A percentile compares a stretch with the other conserved stretches of the same genome.
Evolutionary conservation across 2,888 invertebrate genomes (phyloP).

Genomic region (Cephus spinipes): DNA sequence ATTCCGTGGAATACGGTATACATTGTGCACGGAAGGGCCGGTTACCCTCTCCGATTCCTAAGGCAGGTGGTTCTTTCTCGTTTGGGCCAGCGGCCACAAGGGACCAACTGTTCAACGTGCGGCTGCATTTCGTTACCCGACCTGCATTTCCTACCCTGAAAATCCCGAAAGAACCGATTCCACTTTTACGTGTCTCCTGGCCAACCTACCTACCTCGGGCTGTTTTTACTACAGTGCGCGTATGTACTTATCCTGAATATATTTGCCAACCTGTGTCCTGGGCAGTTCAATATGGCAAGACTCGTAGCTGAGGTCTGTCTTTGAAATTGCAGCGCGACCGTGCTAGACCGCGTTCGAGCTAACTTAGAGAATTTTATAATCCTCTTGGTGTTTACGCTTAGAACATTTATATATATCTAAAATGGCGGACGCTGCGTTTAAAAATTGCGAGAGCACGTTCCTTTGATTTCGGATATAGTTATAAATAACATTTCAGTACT

Average conservation of each 20-base stretch:
- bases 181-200: not conserved
- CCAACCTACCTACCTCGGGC: not conserved
- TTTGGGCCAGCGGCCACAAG: slow-evolving; percentile 40
- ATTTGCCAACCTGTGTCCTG: not conserved
- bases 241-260: slow-evolving; percentile 1
- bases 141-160: not conserved
- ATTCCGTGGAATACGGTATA: not conserved
- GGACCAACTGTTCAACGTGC: slow-evolving; percentile 1
- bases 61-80: slow-evolving; percentile 63
- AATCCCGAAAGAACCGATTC: not conserved
- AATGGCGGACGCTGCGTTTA: not conserved
- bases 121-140: not conserved
- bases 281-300: not conserved
- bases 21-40: not conserved
- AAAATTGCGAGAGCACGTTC: not conserved
- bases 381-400: no score
- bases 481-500: not conserved
- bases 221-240: not conserved
- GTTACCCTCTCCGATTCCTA: slow-evolving; percentile 2
- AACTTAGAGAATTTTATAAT: no score
- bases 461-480: not conserved
- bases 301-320: not conserved
- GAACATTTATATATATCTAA: no score
- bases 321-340: not conserved
- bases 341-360: not conserved